A percentile compares a stretch with the other conserved stretches of the same genome.
Conservation (phyloP, 1,140 invertebrate genomes). For the Drosophila nikananu region DNA sequence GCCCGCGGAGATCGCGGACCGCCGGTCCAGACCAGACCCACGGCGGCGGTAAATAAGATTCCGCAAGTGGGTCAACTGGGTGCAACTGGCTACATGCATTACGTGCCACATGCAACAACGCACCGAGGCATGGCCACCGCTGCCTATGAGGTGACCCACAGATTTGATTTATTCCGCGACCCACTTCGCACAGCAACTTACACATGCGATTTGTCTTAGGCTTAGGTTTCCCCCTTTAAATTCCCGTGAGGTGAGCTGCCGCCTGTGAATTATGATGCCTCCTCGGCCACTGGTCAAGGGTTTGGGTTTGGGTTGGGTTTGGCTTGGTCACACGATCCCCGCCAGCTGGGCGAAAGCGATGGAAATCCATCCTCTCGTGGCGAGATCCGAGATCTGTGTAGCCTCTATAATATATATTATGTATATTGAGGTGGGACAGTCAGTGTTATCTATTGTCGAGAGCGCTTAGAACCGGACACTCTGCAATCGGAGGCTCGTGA, state of each 20-base stretch:
- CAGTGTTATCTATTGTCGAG: constrained; percentile 40
- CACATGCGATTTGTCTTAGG: constrained; percentile 51
- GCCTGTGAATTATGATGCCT: constrained; percentile 50
- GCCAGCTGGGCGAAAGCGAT: constrained; percentile 36
- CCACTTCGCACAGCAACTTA: constrained; percentile 41
- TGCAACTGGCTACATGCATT: constrained; percentile 18
- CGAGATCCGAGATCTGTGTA: constrained; percentile 35
- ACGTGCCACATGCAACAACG: constrained; percentile 67
- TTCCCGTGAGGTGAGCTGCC: constrained; percentile 10
- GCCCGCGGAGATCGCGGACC: constrained; percentile 21
- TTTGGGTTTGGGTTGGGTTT: constrained; percentile 8
- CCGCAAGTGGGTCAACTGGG: constrained; percentile 68
- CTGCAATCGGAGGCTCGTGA: constrained; percentile 75
- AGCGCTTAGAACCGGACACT: constrained; percentile 57
- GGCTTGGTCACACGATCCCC: constrained; percentile 46
- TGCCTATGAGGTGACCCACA: constrained; percentile 54
- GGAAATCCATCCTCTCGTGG: constrained; percentile 13
- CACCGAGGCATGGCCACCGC: constrained; percentile 48
- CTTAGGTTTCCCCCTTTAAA: constrained; percentile 14
- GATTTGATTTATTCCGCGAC: constrained; percentile 72
- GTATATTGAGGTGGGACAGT: constrained; percentile 11
- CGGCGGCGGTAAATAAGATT: constrained; percentile 33
- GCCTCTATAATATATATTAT: constrained; percentile 13
- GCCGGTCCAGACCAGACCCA: constrained; percentile 7
- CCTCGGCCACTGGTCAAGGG: constrained; percentile 41